phyloP scores from a whole-genome alignment of 2,797 vertebrate genomes.

The Sphenopsis melanotis region DNA sequence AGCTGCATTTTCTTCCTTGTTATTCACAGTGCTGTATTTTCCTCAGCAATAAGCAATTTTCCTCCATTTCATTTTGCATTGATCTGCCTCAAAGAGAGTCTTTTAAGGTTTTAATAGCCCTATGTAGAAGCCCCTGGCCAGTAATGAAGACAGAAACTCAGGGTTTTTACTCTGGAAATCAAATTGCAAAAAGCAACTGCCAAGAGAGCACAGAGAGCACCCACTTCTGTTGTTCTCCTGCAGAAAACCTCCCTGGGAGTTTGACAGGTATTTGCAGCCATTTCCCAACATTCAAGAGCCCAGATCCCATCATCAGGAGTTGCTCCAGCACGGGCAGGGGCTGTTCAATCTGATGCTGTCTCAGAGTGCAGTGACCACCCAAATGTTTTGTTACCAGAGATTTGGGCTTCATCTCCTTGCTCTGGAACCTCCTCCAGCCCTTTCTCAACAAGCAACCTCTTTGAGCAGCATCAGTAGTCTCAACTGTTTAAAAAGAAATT shows the following conservation, averaged over 20 bases:
- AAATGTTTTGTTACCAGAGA: not conserved
- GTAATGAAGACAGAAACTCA: not conserved
- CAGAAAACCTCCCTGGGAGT: not conserved
- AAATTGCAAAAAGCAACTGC: not conserved
- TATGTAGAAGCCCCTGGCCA: not conserved
- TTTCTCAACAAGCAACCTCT: not conserved
- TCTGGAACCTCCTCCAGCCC: not conserved
- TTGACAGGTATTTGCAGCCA: not conserved
- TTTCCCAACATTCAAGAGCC: not conserved
- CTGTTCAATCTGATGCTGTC: not conserved
- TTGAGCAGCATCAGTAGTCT: not conserved
- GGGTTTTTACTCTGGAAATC: not conserved
- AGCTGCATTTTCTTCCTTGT: constrained; percentile 42
- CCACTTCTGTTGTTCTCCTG: constrained; percentile 15
- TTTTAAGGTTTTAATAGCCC: not conserved
- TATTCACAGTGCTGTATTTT: constrained; percentile 29
- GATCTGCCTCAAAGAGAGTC: not conserved
- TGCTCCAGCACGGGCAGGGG: not conserved
- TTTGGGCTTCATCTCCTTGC: not conserved
- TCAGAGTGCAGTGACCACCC: not conserved
- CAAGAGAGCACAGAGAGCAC: not conserved
- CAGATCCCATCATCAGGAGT: not conserved
- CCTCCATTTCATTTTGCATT: not conserved
- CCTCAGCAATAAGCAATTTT: constrained; percentile 28
- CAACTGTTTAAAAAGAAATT: constrained; percentile 2